Percentiles rank a stretch among this genome's conserved stretches.
These are phyloP conservation scores for Mormyrus hasselquistii DNA, from an alignment of 2,797 vertebrate genomes.

Conservation along the genomic window DNA sequence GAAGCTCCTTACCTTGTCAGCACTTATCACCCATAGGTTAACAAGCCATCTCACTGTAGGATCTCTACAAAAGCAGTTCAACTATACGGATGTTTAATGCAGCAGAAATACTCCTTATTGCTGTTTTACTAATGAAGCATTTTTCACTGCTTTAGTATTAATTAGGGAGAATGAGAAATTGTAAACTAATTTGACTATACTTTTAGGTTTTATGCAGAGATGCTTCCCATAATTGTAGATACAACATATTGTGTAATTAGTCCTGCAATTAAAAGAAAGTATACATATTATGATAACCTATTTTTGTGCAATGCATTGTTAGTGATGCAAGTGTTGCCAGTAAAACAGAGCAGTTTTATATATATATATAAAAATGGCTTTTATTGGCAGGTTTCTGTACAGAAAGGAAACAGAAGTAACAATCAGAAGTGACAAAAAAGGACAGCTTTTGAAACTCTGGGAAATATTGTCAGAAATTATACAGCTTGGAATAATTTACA, in stretches of 20 bases:
- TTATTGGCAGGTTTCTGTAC: constrained; percentile 49
- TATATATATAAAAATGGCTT: constrained; percentile 30
- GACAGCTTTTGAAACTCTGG: constrained; percentile 23
- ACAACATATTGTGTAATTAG: neutral
- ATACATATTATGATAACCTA: neutral
- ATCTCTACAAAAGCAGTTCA: neutral
- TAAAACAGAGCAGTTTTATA: neutral
- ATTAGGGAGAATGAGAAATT: neutral
- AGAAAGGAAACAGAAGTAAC: constrained; percentile 38
- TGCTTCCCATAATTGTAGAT: neutral
- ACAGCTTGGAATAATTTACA: constrained; percentile 36
- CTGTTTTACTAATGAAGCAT: neutral
- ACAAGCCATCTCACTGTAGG: neutral
- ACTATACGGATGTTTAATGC: neutral
- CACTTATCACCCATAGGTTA: neutral
- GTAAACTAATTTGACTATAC: neutral
- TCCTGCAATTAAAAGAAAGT: neutral
- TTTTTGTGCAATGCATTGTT: neutral
- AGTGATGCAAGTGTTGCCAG: neutral
- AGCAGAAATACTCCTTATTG: neutral
- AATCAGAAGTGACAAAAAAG: constrained; percentile 24
- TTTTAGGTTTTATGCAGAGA: neutral
- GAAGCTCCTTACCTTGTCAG: neutral
- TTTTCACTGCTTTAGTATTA: neutral
- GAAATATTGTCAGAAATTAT: constrained; percentile 36